Evolutionary conservation across 37 sponge, comb jelly and placozoan species (phyloP).

Genomic region (Geodia barretti): DNA sequence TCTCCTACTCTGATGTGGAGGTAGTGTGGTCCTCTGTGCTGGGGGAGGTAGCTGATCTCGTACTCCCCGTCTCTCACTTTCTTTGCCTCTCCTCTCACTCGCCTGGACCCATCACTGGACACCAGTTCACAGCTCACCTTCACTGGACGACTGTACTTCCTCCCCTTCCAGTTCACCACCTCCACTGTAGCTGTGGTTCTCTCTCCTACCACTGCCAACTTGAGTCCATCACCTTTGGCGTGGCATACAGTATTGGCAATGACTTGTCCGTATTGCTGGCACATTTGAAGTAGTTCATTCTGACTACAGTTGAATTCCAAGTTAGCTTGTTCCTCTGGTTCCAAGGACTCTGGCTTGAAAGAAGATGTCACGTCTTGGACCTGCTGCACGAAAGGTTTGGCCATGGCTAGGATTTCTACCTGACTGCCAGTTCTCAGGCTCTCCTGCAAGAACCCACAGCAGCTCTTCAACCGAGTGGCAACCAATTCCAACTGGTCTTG

Average conservation of each 20-base stretch:
- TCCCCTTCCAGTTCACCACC: not conserved
- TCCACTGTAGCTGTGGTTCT: not conserved
- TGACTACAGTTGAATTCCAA: not conserved
- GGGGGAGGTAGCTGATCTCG: slow-evolving; percentile 23
- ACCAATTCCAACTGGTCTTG: slow-evolving; percentile 19
- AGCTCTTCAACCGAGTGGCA: slow-evolving; percentile 27
- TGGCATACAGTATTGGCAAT: not conserved
- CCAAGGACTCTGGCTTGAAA: slow-evolving; percentile 5
- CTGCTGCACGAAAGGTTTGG: slow-evolving; percentile 5
- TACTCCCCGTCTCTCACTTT: not conserved
- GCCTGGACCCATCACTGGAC: slow-evolving; percentile 1
- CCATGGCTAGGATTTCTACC: slow-evolving; percentile 35
- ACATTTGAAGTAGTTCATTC: not conserved
- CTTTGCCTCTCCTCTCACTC: not conserved
- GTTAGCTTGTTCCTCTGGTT: slow-evolving; percentile 3
- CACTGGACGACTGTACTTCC: not conserved
- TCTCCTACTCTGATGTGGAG: slow-evolving; percentile 23
- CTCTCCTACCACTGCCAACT: slow-evolving; percentile 21
- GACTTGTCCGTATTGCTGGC: slow-evolving; percentile 17
- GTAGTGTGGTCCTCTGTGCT: not conserved
- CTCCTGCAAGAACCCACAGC: slow-evolving; percentile 14
- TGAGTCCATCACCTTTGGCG: slow-evolving; percentile 1
- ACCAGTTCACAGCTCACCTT: slow-evolving; percentile 17
- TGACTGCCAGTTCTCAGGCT: slow-evolving; percentile 28
- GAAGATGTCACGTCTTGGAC: slow-evolving; percentile 10